These are phyloP conservation scores for Asteroscopus sphinx DNA, from an alignment of 2,888 invertebrate species.

Conservation along the genomic window DNA sequence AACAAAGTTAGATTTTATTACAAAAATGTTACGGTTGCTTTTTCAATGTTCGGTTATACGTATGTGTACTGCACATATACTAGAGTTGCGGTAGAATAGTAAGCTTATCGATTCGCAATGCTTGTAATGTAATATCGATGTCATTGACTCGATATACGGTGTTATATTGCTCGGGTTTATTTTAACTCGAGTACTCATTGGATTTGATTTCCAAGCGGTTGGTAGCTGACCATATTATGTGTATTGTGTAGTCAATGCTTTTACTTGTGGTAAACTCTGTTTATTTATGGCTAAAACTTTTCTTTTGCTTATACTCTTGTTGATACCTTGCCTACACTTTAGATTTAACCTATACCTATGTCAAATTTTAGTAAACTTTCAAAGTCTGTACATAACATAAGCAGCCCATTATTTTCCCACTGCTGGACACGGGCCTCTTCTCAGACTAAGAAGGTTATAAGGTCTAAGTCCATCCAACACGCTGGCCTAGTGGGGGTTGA, in stretches of 20 bases:
- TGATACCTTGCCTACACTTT: no score
- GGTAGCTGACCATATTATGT: slow-evolving; percentile 1
- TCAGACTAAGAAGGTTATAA: no score
- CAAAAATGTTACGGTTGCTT: slow-evolving; percentile 20
- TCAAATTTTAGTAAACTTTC: no score
- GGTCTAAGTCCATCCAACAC: no score
- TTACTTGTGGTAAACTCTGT: neutral
- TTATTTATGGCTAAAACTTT: no score
- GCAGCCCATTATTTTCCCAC: no score
- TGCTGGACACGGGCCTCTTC: no score
- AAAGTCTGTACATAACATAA: no score
- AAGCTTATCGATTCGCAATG: slow-evolving; percentile 66
- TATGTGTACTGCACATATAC: slow-evolving; percentile 23
- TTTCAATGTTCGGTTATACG: slow-evolving; percentile 1
- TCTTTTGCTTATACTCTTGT: no score
- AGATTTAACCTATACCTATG: no score
- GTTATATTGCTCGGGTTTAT: slow-evolving; percentile 57
- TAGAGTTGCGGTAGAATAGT: slow-evolving; percentile 48
- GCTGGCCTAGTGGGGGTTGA: no score
- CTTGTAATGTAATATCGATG: slow-evolving; percentile 72
- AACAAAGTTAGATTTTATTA: slow-evolving; percentile 21
- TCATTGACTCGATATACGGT: slow-evolving; percentile 71
- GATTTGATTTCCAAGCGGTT: slow-evolving; percentile 32
- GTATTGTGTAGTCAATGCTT: neutral
- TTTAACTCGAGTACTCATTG: slow-evolving; percentile 27